Conservation (phyloP, 2,113 vertebrate genomes). For the Myiopsitta monachus region DNA sequence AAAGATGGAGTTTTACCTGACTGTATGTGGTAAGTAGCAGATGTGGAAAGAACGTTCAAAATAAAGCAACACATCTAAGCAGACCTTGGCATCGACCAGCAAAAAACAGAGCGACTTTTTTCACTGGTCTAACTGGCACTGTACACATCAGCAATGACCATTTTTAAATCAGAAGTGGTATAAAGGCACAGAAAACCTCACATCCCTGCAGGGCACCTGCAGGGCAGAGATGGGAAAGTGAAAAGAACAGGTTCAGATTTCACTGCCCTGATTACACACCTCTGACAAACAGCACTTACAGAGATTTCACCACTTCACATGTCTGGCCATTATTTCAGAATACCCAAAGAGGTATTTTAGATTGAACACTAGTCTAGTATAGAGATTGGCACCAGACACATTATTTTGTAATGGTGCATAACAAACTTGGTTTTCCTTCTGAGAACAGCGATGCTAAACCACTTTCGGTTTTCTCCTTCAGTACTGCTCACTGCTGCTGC, state of each 20-base stretch:
- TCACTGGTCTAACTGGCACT: background rate
- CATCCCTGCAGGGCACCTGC: background rate
- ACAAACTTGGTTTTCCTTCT: background rate
- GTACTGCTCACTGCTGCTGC: background rate
- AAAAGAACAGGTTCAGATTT: background rate
- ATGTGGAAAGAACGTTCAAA: background rate
- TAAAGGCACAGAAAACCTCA: background rate
- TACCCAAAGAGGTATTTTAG: background rate
- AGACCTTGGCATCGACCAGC: background rate
- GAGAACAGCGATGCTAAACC: background rate
- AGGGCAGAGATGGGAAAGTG: background rate
- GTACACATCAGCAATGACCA: rapidly evolving
- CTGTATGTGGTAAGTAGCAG: background rate
- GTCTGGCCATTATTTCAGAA: background rate
- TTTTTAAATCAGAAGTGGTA: background rate
- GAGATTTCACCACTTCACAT: background rate
- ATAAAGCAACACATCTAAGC: background rate
- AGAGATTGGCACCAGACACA: background rate
- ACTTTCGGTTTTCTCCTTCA: background rate
- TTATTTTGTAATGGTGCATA: background rate
- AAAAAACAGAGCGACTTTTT: background rate
- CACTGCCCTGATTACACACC: background rate
- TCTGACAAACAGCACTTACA: background rate
- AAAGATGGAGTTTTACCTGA: background rate
- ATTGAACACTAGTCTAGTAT: rapidly evolving